phyloP scores from a whole-genome alignment of 2,113 vertebrate species.

The Grantiella picta region DNA sequence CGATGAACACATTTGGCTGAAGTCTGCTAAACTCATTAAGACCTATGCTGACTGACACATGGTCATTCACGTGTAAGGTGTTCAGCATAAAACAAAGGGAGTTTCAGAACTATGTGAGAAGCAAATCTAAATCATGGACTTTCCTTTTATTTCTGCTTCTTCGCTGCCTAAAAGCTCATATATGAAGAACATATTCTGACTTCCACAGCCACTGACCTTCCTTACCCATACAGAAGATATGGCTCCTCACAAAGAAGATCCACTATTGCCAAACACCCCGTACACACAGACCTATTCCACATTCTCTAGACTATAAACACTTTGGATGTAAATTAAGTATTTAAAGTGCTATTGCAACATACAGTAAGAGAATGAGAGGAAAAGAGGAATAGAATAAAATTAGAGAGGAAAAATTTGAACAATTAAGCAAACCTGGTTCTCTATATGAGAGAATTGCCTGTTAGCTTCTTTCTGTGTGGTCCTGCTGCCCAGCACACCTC shows the following conservation, averaged over 20 bases:
- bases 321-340: not conserved
- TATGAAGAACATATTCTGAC: not conserved
- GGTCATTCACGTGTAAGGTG: not conserved
- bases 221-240: not conserved
- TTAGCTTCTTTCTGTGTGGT: slow-evolving; percentile 84
- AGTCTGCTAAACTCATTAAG: not conserved
- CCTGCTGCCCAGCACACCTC: slow-evolving; percentile 84
- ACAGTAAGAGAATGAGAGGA: not conserved
- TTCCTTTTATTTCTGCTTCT: not conserved
- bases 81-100: not conserved
- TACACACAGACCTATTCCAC: not conserved
- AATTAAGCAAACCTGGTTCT: slow-evolving; percentile 85
- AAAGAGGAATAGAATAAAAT: not conserved
- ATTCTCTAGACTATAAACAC: not conserved
- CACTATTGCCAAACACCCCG: not conserved
- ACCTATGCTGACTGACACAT: not conserved
- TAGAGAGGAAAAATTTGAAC: not conserved
- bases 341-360: not conserved
- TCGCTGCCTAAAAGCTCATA: not conserved
- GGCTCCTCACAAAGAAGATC: not conserved
- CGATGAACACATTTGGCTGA: not conserved
- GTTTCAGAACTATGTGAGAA: not conserved
- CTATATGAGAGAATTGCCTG: slow-evolving; percentile 78
- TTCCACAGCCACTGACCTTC: not conserved
- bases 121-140: not conserved